Evolutionary conservation across 2,113 vertebrate genomes (phyloP).

Genomic region (Falco punctatus): DNA sequence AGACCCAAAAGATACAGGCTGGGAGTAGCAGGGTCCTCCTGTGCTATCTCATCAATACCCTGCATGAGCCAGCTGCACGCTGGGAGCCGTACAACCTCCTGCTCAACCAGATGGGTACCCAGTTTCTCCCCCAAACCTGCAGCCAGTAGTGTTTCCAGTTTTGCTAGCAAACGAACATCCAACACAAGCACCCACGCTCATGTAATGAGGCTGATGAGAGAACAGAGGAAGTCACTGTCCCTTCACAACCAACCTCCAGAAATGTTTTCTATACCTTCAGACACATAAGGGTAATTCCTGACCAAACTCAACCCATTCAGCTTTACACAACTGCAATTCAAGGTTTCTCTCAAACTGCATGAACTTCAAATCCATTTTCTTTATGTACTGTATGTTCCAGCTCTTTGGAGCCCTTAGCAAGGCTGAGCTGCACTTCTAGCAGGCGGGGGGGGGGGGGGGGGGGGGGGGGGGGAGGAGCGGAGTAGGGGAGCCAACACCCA

Average conservation of each 20-base stretch:
- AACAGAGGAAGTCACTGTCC: background rate
- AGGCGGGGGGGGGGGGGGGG: no score
- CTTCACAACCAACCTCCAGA: background rate
- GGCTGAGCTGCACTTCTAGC: background rate
- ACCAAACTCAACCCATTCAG: background rate
- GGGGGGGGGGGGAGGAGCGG: no score
- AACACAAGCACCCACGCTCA: fast-evolving
- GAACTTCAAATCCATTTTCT: no score
- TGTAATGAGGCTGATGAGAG: background rate
- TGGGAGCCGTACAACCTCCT: fast-evolving
- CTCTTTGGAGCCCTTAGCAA: background rate
- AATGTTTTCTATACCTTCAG: background rate
- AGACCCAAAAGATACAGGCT: background rate
- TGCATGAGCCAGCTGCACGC: fast-evolving
- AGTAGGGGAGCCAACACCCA: background rate
- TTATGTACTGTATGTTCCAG: background rate
- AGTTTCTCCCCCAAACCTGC: background rate
- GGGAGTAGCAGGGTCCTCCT: background rate
- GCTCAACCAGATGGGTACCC: fast-evolving
- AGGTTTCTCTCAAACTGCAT: background rate
- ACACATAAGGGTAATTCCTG: background rate
- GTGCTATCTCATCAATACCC: background rate
- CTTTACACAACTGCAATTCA: background rate
- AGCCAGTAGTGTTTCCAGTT: background rate
- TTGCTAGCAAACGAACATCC: background rate